Base-by-base conservation (phyloP, 1,140 invertebrate genomes). In the Heliconius himera region DNA sequence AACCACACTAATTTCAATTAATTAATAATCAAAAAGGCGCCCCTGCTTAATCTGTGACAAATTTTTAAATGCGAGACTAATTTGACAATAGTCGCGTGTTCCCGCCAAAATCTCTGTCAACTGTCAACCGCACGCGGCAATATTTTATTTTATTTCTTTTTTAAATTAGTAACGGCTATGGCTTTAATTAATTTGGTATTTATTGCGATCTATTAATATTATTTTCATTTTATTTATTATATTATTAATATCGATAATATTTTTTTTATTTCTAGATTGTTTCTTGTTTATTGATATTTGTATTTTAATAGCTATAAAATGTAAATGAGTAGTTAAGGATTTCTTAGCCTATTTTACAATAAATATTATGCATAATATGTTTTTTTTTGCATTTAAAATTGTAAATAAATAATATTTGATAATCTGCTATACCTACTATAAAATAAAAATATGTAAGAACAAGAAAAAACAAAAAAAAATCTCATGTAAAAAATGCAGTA, bases 41-140 rank as follows among this genome's bases (percentile, higher is more conserved):
- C 60, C 60, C 75, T 56, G 16, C 16, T 51, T 36, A 89, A 90
- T 89, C 84, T 82, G 77, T 85, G 85, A 77, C 86, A 81, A 89
- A 85, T 85, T 70, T 71, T 78, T 81, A 83, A 85, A 81, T 78
- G 84, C 79, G 78, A 85, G 85, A 80, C 89, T 73, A 90, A 92
- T 87, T 38, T 20, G 72, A 87, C 83, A 90, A 90, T 84, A 90
- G 88, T 87, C 89, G 90, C 88, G 90, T 84, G 81, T 83, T 86
- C 81, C 84, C 88, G 87, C 86, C 83, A 83, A 88, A 91, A 88
- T 88, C 77, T 85, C 83, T 87, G 89, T 87, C 89, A 89, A 85
- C 84, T 84, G 88, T 85, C 87, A 87, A 85, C 85, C 82, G 82
- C 87, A 87, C 74, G 74, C 82, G 83, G 78, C 74, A 80, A 82